Conservation (phyloP, 2,888 invertebrate genomes). For the Yponomeuta plumbellus region DNA sequence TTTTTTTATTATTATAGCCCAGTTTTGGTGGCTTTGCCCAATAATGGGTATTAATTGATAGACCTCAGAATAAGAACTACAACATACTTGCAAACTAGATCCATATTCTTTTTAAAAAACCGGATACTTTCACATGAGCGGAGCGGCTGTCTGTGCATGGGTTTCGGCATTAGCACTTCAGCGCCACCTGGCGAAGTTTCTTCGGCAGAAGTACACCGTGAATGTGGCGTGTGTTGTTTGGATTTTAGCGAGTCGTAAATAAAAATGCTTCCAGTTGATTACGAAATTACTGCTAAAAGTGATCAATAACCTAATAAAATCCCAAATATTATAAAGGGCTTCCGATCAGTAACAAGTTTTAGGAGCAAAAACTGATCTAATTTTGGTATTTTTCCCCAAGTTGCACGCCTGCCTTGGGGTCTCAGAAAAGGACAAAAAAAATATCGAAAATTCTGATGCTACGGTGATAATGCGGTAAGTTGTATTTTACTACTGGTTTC, state of each 20-base stretch:
- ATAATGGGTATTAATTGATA: too few relatives aligned
- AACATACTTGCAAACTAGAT: too few relatives aligned
- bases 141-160: background rate
- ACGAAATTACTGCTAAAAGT: constrained; percentile 46
- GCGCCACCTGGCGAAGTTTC: constrained; percentile 62
- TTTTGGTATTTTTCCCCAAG: constrained; percentile 68
- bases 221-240: constrained; percentile 79
- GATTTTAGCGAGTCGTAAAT: constrained; percentile 71
- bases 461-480: constrained; percentile 73
- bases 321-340: constrained; percentile 36
- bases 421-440: constrained; percentile 69
- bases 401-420: constrained; percentile 74
- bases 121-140: background rate
- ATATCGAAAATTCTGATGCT: constrained; percentile 66
- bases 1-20: too few relatives aligned
- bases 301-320: constrained; percentile 46
- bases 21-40: too few relatives aligned
- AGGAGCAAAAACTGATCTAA: constrained; percentile 42
- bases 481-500: constrained; percentile 36
- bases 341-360: constrained; percentile 35
- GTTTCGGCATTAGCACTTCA: background rate
- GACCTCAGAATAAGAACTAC: too few relatives aligned
- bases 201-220: constrained; percentile 63
- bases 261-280: constrained; percentile 62
- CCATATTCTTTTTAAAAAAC: background rate